A percentile compares a stretch with the other conserved stretches of the same genome.
These are phyloP conservation scores for Melipona quadrifasciata DNA, from an alignment of 1,140 invertebrate genomes.

Conservation along the genomic window DNA sequence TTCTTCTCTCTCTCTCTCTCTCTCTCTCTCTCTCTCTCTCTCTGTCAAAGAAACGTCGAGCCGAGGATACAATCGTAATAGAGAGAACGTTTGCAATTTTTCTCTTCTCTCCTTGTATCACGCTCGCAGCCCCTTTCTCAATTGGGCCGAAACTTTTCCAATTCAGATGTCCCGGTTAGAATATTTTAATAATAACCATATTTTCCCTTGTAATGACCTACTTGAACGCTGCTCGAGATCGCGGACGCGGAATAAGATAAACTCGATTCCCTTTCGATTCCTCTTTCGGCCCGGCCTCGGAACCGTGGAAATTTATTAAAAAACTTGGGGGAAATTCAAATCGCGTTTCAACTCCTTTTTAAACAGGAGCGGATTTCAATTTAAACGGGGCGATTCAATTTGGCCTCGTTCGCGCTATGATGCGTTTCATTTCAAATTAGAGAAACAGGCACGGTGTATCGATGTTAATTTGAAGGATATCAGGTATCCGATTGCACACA, in stretches of 20 bases:
- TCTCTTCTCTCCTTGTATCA: background rate
- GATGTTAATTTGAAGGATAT: background rate
- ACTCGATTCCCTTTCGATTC: background rate
- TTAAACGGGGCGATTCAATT: background rate
- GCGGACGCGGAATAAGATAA: background rate
- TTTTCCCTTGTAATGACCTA: background rate
- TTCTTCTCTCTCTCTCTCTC: background rate
- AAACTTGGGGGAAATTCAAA: background rate
- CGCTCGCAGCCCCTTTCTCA: background rate
- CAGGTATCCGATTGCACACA: no score
- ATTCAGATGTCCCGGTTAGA: background rate
- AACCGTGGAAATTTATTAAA: background rate
- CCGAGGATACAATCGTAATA: background rate
- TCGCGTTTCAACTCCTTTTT: background rate
- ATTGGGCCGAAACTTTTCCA: constrained; percentile 11
- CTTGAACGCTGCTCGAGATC: background rate
- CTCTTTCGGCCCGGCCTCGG: background rate
- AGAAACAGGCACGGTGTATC: background rate
- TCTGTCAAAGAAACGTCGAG: constrained; percentile 8
- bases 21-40: no score
- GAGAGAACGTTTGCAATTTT: constrained; percentile 6
- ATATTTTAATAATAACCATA: constrained; percentile 18
- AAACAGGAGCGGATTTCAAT: background rate
- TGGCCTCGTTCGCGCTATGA: background rate
- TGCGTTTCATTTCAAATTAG: background rate